Percentiles rank a stretch among this genome's conserved stretches.
Evolutionary conservation across 2,113 vertebrate genomes (phyloP).

Genomic region (Psittacara wagleri): DNA sequence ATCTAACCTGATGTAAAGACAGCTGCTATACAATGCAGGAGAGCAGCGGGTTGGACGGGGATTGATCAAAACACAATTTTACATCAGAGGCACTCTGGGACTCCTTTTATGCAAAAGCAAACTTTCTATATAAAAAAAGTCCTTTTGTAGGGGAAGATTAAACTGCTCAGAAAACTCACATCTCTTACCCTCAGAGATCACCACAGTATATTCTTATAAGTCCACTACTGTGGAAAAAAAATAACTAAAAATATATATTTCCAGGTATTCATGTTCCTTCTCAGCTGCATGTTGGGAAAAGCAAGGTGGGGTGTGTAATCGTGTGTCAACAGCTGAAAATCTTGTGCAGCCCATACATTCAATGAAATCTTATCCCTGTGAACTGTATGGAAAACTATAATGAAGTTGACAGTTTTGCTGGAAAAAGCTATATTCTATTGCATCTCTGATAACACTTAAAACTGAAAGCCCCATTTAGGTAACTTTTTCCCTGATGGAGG

Average conservation of each 20-base stretch:
- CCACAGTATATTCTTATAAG: neutral
- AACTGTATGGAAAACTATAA: neutral
- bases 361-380: neutral
- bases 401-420: neutral
- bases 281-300: neutral
- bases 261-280: neutral
- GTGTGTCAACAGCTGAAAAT: neutral
- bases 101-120: neutral
- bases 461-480: neutral
- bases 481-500: neutral
- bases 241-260: neutral
- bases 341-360: neutral
- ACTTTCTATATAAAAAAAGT: neutral
- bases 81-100: neutral
- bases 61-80: neutral
- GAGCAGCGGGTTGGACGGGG: neutral
- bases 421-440: neutral
- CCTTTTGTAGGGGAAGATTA: neutral
- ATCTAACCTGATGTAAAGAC: neutral
- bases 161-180: neutral
- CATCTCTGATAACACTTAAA: neutral
- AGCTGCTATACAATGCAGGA: neutral
- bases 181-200: neutral
- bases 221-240: neutral
- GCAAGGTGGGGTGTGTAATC: fast-evolving